Evolutionary conservation across 2,888 invertebrate species (phyloP), one percentile per base, ranked within the genome.

Genomic region (Scaeva pyrastri): DNA sequence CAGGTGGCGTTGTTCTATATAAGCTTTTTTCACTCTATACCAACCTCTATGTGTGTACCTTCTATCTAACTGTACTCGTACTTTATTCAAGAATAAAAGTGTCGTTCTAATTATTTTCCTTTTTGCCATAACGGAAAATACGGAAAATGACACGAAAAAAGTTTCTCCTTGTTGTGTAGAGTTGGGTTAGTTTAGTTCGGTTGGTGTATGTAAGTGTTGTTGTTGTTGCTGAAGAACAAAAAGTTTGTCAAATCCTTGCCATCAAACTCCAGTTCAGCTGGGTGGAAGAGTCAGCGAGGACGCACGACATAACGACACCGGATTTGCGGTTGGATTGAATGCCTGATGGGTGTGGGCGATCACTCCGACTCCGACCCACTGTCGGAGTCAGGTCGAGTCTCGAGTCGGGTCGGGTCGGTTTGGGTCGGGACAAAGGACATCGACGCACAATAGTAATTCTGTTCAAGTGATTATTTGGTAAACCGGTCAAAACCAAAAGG

Each of bases 381-480:
- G 31, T 8, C 31, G 8, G 31, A 31, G 8, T 31, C n/a, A n/a
- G n/a, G n/a, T n/a, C n/a, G n/a, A n/a, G n/a, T n/a, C n/a, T 31
- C 31, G 31, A 8, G 31, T 31, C 31, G 5, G 31, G 26, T 26
- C 6, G 26, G 26, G 31, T 31, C 31, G 31, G 31, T 31, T 31
- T 31, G 8, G 45, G 16, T n/a, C 2, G 16, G 16, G 43, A 64
- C 45, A 48, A 66, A 23, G 23, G 41, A 45, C 64, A 45, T 23
- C 14, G 52, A 75, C 80, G 64, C 75, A 72, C 80, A 80, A 62
- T 58, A 80, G 80, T 60, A 71, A 80, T 85, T 68, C 50, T 72
- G 80, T 85, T 85, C 72, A 80, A 85, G 72, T 85, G 84, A 85
- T 85, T 85, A 80, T 85, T 85, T 80, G 58, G 56, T 31, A 50